Conservation (phyloP, 2,888 invertebrate species). For the Sarcophaga rosellei region DNA sequence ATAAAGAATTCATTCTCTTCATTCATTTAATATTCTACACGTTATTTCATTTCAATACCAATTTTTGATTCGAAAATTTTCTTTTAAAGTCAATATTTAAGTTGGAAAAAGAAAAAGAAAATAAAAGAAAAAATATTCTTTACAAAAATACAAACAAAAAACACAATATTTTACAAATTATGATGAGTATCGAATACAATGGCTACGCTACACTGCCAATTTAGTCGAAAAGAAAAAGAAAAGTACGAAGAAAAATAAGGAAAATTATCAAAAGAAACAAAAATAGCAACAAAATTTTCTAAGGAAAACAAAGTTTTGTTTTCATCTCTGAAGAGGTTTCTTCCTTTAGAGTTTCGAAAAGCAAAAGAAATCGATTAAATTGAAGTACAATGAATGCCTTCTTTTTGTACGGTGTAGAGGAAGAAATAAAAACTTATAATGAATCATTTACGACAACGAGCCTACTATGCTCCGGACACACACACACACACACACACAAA, state of each 20-base stretch:
- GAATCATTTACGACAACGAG: conserved; percentile 39
- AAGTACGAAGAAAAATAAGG: not conserved
- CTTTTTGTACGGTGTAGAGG: conserved; percentile 5
- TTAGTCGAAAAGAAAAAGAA: not conserved
- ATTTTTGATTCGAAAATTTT: too few relatives aligned
- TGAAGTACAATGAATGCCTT: conserved; percentile 19
- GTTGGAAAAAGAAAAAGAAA: too few relatives aligned
- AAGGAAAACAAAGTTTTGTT: conserved; percentile 10
- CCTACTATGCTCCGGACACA: conserved; percentile 1
- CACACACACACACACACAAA: too few relatives aligned
- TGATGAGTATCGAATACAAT: conserved; percentile 16
- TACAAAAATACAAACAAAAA: not conserved
- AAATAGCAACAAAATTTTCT: conserved; percentile 29
- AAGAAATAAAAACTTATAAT: conserved; percentile 22
- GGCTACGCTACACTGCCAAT: conserved; percentile 45
- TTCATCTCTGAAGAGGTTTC: conserved; percentile 19
- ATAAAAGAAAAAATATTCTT: not conserved
- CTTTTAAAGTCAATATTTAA: too few relatives aligned
- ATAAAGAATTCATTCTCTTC: too few relatives aligned
- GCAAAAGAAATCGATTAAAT: conserved; percentile 52
- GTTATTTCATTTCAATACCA: too few relatives aligned
- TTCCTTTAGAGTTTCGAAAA: not conserved
- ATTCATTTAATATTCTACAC: too few relatives aligned
- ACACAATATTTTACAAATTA: conserved; percentile 35
- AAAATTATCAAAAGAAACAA: not conserved